A percentile compares a stretch with the other conserved stretches of the same genome.
Evolutionary conservation across 2,113 vertebrate species (phyloP).

Genomic region (Engraulis encrasicolus): DNA sequence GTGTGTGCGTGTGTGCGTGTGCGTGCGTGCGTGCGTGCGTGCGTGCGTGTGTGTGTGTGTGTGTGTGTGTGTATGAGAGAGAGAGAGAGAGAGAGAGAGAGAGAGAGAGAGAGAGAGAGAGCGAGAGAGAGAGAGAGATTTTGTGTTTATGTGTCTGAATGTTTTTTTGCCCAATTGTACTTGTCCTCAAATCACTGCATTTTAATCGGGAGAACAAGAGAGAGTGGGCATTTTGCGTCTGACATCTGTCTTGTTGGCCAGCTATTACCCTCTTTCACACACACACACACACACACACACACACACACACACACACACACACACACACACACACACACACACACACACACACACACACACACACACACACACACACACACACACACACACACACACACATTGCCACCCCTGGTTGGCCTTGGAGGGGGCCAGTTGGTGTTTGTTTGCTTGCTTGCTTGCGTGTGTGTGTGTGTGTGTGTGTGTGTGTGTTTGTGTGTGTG

Average conservation of each 20-base stretch:
- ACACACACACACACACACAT: not conserved
- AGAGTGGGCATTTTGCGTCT: not conserved
- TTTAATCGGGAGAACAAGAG: not conserved
- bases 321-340: not conserved
- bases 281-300: not conserved
- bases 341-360: not conserved
- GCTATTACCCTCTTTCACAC: not conserved
- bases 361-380: not conserved
- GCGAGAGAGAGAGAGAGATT: no score
- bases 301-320: not conserved
- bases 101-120: conserved; percentile 23
- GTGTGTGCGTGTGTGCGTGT: not conserved
- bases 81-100: not conserved
- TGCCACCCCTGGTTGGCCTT: not conserved
- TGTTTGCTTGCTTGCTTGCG: no score
- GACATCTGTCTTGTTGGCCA: not conserved
- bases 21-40: no score
- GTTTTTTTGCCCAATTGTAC: not conserved
- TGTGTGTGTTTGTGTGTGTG: no score
- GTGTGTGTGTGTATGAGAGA: not conserved
- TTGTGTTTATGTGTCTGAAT: not conserved
- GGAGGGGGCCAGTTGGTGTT: no score
- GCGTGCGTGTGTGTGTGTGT: not conserved
- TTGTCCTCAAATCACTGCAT: not conserved
- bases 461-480: no score